Evolutionary conservation across 2,888 invertebrate genomes (phyloP).

Genomic region (Rhingia rostrata): DNA sequence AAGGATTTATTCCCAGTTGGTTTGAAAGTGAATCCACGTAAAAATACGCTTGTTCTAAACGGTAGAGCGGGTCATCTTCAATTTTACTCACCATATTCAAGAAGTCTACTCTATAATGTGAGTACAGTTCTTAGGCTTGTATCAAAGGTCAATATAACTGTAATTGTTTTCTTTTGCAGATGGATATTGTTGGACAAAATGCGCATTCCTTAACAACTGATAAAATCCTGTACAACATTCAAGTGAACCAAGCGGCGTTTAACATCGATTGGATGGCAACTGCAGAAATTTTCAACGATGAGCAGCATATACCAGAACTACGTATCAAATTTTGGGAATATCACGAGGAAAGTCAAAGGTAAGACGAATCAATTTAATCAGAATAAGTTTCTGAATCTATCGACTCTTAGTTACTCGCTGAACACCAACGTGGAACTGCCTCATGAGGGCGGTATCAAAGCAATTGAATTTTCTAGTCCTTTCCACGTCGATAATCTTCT

Average conservation of each 20-base stretch:
- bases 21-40: conserved; percentile 85
- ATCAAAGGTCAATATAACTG: too few relatives aligned
- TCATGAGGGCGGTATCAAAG: conserved; percentile 86
- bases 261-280: conserved; percentile 90
- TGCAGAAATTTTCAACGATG: conserved; percentile 86
- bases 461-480: conserved; percentile 85
- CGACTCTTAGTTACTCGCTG: conserved; percentile 85
- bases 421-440: conserved; percentile 90
- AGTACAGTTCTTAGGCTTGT: conserved; percentile 78
- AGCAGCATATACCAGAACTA: conserved; percentile 85
- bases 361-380: conserved; percentile 81
- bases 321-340: conserved; percentile 91
- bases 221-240: conserved; percentile 85
- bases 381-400: not conserved
- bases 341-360: conserved; percentile 85
- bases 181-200: conserved; percentile 89
- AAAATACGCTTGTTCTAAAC: conserved; percentile 87
- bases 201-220: conserved; percentile 86
- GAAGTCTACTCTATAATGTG: conserved; percentile 88
- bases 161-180: conserved; percentile 81
- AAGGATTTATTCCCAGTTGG: conserved; percentile 82
- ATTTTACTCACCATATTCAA: conserved; percentile 87
- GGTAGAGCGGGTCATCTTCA: conserved; percentile 90
- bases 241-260: conserved; percentile 87
- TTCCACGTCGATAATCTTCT: conserved; percentile 84